Evolutionary conservation across 2,888 invertebrate genomes (phyloP), one percentile per base, ranked within the genome.

Genomic region (Eucera pruinosa): DNA sequence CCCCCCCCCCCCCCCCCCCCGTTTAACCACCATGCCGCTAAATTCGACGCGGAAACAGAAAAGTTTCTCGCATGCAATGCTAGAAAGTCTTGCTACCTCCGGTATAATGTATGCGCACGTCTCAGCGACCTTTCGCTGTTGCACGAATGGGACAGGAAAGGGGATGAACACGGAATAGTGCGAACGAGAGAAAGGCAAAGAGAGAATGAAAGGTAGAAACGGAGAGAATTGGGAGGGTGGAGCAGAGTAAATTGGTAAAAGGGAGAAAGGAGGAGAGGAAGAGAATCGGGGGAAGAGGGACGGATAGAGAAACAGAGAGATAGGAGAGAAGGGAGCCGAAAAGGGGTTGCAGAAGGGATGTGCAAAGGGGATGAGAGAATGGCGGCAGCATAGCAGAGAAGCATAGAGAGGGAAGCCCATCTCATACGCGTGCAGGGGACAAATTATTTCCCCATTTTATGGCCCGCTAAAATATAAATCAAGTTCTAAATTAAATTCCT

Each of bases 401-500:
- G 33, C 4, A 80, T 78, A 61, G 78, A 62, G 72, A 71, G 62
- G 50, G 61, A 71, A 64, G 74, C 84, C 87, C 86, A 88, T 88
- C 90, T 91, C 90, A 88, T 90, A 88, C 90, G 89, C 90, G 88
- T 90, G 90, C 90, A 84, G 87, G 90, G 89, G 90, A 91, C 91
- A 91, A 91, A 91, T 91, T 91, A 91, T 91, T 91, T 90, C 90
- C 89, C 90, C 90, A 90, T 91, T 91, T 91, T 90, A 91, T 90
- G 89, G 88, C 88, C 89, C 83, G 90, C 90, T 91, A 90, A 91
- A 91, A 91, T 91, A 91, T 91, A 91, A 91, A 91, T 91, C 91
- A 91, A 91, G 91, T 90, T 91, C 91, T 90, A 91, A 91, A 91
- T 91, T 91, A 91, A 91, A 91, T 91, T 91, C 91, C 91, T 89